A percentile compares a stretch with the other conserved stretches of the same genome.
Conservation (phyloP, 1,140 invertebrate genomes). For the Pentalonia nigronervosa region DNA sequence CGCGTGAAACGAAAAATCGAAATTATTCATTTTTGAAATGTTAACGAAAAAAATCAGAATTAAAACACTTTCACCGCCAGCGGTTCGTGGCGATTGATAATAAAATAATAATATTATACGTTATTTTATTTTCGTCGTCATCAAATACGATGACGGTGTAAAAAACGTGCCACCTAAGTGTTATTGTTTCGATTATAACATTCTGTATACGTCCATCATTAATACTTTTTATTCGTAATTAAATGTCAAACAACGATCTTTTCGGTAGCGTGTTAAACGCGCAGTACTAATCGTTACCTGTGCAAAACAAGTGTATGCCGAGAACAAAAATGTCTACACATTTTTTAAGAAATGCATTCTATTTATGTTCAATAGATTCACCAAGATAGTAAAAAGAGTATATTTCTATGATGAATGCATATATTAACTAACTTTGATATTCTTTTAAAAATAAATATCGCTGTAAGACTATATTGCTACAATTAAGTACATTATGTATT, state of each 20-base stretch:
- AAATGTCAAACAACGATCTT: neutral
- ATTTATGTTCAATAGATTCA: neutral
- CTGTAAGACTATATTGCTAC: neutral
- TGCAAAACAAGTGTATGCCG: neutral
- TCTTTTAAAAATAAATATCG: neutral
- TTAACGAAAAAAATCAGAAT: neutral
- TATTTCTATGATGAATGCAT: neutral
- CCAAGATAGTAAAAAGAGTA: neutral
- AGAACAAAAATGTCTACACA: neutral
- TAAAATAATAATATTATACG: neutral
- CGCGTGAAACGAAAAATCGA: neutral
- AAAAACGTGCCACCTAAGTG: neutral
- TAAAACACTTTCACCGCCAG: neutral
- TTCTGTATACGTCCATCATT: neutral
- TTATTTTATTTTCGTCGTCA: neutral
- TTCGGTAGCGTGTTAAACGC: neutral
- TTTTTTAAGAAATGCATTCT: neutral
- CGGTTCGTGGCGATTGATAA: neutral
- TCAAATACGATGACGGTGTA: conserved; percentile 4
- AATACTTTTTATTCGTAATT: neutral
- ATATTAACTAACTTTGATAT: neutral
- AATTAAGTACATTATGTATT: neutral
- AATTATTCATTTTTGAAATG: neutral
- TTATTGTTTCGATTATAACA: neutral
- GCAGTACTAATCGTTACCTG: neutral